A percentile compares a stretch with the other conserved stretches of the same genome.
Conservation (phyloP, 2,113 vertebrate genomes). For the Erpornis zantholeuca region DNA sequence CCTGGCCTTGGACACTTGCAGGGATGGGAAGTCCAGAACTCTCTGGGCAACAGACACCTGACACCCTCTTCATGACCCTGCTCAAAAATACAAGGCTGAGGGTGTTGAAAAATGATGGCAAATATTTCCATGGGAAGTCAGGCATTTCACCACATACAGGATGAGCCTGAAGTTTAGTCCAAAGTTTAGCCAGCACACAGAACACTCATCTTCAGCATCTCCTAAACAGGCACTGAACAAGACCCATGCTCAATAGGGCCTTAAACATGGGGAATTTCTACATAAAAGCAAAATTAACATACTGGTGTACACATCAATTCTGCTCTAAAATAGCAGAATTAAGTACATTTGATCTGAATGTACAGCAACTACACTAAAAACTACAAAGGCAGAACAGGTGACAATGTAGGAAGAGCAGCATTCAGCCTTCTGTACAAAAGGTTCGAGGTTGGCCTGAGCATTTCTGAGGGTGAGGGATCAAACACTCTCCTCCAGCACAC, state of each 20-base stretch:
- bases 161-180: background rate
- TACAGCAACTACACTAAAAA: background rate
- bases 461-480: background rate
- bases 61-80: background rate
- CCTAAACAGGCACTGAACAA: background rate
- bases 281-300: background rate
- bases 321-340: background rate
- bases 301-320: background rate
- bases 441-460: background rate
- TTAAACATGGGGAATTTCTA: background rate
- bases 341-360: background rate
- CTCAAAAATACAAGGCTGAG: background rate
- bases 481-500: background rate
- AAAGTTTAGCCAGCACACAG: background rate
- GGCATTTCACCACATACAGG: background rate
- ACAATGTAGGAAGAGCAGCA: background rate
- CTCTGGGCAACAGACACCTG: background rate
- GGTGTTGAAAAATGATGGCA: background rate
- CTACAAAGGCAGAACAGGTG: background rate
- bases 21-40: background rate
- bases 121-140: background rate
- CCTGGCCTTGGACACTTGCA: background rate
- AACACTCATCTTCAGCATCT: background rate
- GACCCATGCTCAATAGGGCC: fast-evolving
- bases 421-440: background rate